Base-by-base conservation (phyloP, 2,888 invertebrate genomes). In the Pandemis heparana region DNA sequence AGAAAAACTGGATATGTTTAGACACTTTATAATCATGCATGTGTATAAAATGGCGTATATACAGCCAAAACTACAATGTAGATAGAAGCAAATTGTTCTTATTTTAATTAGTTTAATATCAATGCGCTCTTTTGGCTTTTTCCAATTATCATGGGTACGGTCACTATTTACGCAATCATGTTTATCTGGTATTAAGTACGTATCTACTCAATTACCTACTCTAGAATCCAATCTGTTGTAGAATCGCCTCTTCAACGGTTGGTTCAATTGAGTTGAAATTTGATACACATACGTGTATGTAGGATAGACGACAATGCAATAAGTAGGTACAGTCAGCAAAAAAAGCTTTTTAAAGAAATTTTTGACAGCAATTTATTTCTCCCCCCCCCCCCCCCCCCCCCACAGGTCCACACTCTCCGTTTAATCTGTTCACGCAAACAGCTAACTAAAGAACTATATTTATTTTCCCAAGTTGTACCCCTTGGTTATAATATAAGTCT, bases 1-100 rank as follows among this genome's bases (percentile, higher is more conserved):
- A 53, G 41, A 71, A 65, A 71, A 71, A 60, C 66, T 60, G 71
- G 68, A 68, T 68, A 68, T 73, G 68, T 59, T 68, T 65, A 43
- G 56, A 59, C 38, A 68, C 56, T 73, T 46, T 72, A 72, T 63
- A n/a, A n/a, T n/a, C n/a, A 62, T 72, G 62, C 67, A 73, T n/a
- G 38, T 68, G 23, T 73, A 73, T 68, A 73, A 59, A 62, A 23
- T 65, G 14, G 23, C 56, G 64, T 70, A 70, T 43, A 43, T 65
- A 71, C 48, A 39, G 46, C 59, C 10, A n/a, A 65, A 2, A 63
- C 32, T 53, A 41, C 9, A 43, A 43, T 62, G 10, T 23, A 10
- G 8, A 9, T 53, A 53, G 10, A 9, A 18, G 8, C 7, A 4
- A 18, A 6, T 2, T 53, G 18, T 2, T 4, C 18, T 53, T 53